phyloP scores from a whole-genome alignment of 2,113 vertebrate genomes.

The Perognathus longimembris region DNA sequence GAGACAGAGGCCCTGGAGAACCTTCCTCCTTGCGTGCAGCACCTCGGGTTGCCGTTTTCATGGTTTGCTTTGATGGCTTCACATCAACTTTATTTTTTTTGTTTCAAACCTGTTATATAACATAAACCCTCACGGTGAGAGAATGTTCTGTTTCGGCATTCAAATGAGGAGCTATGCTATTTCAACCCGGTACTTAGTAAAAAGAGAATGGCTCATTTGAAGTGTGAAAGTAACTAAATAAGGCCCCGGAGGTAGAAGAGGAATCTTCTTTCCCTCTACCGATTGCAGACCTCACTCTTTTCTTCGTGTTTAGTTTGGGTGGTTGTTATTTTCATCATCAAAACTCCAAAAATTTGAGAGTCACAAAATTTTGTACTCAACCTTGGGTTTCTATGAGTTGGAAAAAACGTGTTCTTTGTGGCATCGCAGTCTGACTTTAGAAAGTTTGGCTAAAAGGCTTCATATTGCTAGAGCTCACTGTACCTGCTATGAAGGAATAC shows the following conservation, averaged over 20 bases:
- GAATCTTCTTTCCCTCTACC: background rate
- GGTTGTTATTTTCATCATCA: background rate
- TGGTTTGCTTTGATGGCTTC: constrained; percentile 81
- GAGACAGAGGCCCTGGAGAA: background rate
- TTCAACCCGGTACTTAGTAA: constrained; percentile 68
- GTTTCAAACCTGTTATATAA: constrained; percentile 79
- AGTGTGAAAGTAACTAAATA: constrained; percentile 77
- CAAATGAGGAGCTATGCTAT: constrained; percentile 69
- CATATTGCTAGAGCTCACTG: background rate
- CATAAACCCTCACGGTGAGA: constrained; percentile 66
- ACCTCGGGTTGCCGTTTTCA: constrained; percentile 79
- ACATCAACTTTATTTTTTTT: constrained; percentile 73
- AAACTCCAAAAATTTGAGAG: background rate
- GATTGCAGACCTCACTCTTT: background rate
- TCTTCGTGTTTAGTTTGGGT: background rate
- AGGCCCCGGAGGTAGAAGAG: constrained; percentile 23
- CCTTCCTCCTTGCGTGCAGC: constrained; percentile 5
- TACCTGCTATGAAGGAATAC: too few species aligned
- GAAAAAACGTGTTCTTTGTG: background rate
- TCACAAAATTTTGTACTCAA: constrained; percentile 5
- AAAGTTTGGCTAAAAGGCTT: background rate
- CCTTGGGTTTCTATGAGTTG: background rate
- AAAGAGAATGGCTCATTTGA: constrained; percentile 66
- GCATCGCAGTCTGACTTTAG: background rate
- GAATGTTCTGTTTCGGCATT: constrained; percentile 77